Conservation (phyloP, 2,113 vertebrate species). For the Atrichornis clamosus region DNA sequence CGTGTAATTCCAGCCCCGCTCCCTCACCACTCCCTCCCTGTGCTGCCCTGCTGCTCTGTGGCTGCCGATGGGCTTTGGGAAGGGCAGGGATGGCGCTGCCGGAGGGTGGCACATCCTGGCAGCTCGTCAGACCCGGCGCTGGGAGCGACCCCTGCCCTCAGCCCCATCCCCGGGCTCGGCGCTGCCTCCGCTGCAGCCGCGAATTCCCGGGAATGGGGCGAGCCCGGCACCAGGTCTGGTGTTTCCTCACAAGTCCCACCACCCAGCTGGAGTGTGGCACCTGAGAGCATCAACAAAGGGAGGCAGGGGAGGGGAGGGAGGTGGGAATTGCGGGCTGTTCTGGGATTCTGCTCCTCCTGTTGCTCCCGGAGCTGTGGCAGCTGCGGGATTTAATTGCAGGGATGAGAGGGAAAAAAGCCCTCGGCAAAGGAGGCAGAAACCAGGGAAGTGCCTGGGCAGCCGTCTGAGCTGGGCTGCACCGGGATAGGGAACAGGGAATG, state of each 20-base stretch:
- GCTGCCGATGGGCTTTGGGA: not conserved
- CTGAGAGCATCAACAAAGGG: conserved; percentile 2
- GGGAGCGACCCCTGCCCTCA: not conserved
- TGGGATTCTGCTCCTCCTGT: not conserved
- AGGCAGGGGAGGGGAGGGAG: not conserved
- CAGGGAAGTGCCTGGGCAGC: not conserved
- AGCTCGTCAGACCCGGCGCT: not conserved
- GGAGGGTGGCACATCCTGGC: not conserved
- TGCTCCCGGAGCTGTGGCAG: not conserved
- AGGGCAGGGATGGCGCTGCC: not conserved
- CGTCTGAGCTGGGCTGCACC: not conserved
- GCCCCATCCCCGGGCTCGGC: not conserved
- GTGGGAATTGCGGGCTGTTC: not conserved
- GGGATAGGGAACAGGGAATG: not conserved
- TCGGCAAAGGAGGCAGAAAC: not conserved
- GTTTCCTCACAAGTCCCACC: conserved; percentile 2
- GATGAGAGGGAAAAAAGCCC: not conserved
- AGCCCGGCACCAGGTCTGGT: not conserved
- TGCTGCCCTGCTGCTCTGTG: fast-evolving
- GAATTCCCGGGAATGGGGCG: not conserved
- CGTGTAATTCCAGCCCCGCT: not conserved
- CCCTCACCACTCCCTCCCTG: not conserved
- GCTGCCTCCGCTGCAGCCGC: not conserved
- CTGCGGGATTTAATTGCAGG: not conserved
- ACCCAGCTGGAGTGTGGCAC: not conserved